These are phyloP conservation scores for Saimiri boliviensis DNA, from an alignment of 2,113 vertebrate species.

Conservation along the genomic window DNA sequence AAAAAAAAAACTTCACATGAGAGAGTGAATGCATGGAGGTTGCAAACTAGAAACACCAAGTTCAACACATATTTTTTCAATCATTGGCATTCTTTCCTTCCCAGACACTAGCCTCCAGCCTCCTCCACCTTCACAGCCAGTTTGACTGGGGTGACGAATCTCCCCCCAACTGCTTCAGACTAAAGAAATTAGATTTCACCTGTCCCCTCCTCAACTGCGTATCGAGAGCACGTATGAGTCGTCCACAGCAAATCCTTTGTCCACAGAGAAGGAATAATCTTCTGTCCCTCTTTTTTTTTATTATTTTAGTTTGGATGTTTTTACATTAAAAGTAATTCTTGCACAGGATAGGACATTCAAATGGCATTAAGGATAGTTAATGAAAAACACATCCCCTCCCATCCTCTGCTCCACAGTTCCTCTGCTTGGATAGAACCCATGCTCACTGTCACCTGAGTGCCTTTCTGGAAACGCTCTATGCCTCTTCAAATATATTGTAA, in stretches of 20 bases:
- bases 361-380: not conserved
- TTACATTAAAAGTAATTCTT: not conserved
- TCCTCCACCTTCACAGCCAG: not conserved
- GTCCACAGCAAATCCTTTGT: not conserved
- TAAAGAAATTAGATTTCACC: not conserved
- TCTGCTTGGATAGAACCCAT: not conserved
- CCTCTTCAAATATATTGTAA: accelerated
- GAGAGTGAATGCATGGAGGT: accelerated
- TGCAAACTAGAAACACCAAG: not conserved
- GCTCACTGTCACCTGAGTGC: not conserved
- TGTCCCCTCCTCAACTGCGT: not conserved
- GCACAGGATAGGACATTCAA: not conserved
- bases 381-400: not conserved
- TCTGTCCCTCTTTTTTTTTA: not conserved
- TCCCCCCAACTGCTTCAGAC: not conserved
- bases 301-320: not conserved
- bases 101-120: not conserved
- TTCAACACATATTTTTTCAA: not conserved
- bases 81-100: not conserved
- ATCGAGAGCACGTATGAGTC: accelerated
- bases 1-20: too few species aligned
- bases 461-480: not conserved
- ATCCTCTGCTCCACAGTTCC: too few species aligned
- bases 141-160: not conserved
- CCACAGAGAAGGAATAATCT: not conserved